These are phyloP conservation scores for Paedocypris sp. DNA, from an alignment of 2,113 vertebrate genomes.

Conservation along the genomic window DNA sequence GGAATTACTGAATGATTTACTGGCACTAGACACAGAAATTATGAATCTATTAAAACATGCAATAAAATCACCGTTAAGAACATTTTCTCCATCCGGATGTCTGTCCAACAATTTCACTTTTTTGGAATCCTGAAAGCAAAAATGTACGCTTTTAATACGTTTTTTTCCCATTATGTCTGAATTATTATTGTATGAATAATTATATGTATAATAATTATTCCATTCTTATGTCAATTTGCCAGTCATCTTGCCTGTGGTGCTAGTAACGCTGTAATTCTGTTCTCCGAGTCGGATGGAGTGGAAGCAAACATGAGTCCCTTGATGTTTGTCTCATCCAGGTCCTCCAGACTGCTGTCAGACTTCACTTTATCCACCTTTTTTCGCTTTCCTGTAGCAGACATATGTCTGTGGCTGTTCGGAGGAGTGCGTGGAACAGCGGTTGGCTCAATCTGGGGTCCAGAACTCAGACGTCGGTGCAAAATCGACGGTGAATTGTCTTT, in stretches of 20 bases:
- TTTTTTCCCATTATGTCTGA: too few relatives aligned
- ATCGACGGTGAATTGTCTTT: not conserved
- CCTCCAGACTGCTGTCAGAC: not conserved
- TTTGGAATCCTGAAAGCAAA: slow-evolving; percentile 45
- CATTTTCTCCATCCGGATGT: slow-evolving; percentile 46
- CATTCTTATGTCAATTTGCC: too few relatives aligned
- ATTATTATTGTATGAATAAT: too few relatives aligned
- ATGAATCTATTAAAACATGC: too few relatives aligned
- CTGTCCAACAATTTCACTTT: slow-evolving; percentile 54
- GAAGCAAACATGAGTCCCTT: not conserved
- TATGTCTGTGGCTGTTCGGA: not conserved
- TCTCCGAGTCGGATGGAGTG: not conserved
- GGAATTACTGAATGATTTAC: too few relatives aligned
- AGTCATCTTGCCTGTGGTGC: too few relatives aligned
- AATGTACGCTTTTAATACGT: not conserved
- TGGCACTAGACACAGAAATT: too few relatives aligned
- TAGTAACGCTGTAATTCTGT: too few relatives aligned
- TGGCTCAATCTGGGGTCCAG: not conserved
- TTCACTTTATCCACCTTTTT: not conserved
- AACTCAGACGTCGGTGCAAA: not conserved
- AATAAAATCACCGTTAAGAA: slow-evolving; percentile 23
- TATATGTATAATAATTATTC: too few relatives aligned
- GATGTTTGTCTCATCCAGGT: not conserved
- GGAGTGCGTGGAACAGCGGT: not conserved
- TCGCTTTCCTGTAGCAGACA: not conserved